Evolutionary conservation across 1,140 invertebrate genomes (phyloP).

Genomic region (Platorchestia sp.): DNA sequence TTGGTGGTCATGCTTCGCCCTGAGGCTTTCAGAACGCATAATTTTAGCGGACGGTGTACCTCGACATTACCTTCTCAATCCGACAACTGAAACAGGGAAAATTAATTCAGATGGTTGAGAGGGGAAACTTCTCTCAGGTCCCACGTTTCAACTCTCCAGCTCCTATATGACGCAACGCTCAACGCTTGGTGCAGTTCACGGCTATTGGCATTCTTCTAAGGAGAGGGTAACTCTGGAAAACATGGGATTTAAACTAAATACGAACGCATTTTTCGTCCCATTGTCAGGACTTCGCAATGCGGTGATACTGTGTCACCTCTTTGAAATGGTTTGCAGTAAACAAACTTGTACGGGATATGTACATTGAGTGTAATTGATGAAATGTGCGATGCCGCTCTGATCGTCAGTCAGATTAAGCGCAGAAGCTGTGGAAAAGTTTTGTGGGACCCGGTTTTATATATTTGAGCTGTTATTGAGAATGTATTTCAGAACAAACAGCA

Average conservation of each 20-base stretch:
- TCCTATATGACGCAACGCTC: neutral
- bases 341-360: too few relatives aligned
- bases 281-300: neutral
- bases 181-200: neutral
- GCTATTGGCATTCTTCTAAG: neutral
- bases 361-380: too few relatives aligned
- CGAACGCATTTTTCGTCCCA: neutral
- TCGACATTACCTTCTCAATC: neutral
- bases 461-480: too few relatives aligned
- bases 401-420: too few relatives aligned
- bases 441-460: too few relatives aligned
- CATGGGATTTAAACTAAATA: neutral
- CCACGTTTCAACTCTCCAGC: neutral
- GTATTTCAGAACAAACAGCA: too few relatives aligned
- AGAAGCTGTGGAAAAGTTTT: too few relatives aligned
- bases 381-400: too few relatives aligned
- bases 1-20: neutral
- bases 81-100: neutral
- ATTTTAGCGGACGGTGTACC: neutral
- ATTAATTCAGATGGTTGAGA: neutral
- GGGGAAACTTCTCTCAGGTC: neutral
- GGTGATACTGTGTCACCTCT: neutral
- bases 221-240: neutral
- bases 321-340: neutral
- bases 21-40: neutral